Conservation (phyloP, 2,113 vertebrate species). For the Zosterops japonicus region DNA sequence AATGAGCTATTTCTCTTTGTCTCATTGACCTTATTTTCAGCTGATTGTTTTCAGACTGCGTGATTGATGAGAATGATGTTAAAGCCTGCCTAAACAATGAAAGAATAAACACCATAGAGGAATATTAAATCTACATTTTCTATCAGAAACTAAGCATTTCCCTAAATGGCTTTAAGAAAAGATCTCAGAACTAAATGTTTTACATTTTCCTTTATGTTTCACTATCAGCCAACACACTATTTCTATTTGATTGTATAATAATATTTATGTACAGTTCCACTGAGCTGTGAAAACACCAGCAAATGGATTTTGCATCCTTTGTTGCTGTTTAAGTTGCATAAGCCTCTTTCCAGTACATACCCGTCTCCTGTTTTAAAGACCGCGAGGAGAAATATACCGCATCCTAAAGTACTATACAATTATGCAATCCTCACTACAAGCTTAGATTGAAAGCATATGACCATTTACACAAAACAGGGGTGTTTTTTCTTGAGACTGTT, state of each 20-base stretch:
- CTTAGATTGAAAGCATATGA: background rate
- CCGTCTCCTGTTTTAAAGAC: background rate
- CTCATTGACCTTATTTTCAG: background rate
- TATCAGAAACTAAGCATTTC: background rate
- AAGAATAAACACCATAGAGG: background rate
- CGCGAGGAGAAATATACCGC: background rate
- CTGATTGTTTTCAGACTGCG: background rate
- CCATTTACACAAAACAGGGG: background rate
- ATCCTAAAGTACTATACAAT: background rate
- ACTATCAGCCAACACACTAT: background rate
- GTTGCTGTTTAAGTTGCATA: background rate
- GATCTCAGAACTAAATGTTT: background rate
- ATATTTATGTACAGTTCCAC: background rate
- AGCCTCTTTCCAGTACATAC: background rate
- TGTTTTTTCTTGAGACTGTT: background rate
- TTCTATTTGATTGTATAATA: background rate
- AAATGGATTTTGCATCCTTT: background rate
- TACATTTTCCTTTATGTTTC: background rate
- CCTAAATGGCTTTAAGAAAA: background rate
- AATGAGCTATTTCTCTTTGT: background rate
- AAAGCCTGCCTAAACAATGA: background rate
- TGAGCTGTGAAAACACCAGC: background rate
- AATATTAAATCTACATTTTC: background rate
- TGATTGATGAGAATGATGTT: background rate
- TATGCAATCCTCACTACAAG: background rate